Evolutionary conservation across 2,113 vertebrate species (phyloP), one percentile per base, ranked within the genome.

Genomic region (Elephantulus edwardii): DNA sequence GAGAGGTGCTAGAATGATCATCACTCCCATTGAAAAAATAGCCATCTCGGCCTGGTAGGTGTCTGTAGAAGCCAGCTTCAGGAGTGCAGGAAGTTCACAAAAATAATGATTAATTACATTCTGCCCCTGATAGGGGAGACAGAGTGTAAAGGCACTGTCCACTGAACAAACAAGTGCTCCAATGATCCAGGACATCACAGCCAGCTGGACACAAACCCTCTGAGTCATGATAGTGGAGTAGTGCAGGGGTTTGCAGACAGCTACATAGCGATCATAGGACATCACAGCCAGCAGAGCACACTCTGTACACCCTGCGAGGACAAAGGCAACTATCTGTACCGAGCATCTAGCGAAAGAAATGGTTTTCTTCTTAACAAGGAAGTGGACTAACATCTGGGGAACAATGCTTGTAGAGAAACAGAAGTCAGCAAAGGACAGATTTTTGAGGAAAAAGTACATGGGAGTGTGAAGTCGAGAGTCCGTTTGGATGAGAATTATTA

Each of bases 361-460:
- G 16, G 24, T 76, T 93, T 91, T 95, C 79, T 30, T 93, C 35
- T 92, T 92, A 2, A 80, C 66, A 50, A 97, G 89, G 58, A 97
- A 92, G 44, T 95, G 83, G 17, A 72, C 60, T 40, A 97, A 44
- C 92, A 96, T 93, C 70, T 95, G 93, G 33, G 95, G 96, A 24
- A 95, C 74, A 13, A 93, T 95, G 46, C 90, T 93, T 5, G 91
- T 94, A 38, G 95, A 95, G 48, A 96, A 97, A 81, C 94, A 97
- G 30, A 96, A 84, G 30, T 96, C 93, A n/a, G 92, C 92, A 79
- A 96, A 96, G 33, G 94, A 95, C 58, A 96, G 77, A 64, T 95
- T 91, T 87, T 83, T 92, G 28, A 97, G 89, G 38, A 96, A 96
- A 90, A 95, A 96, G n/a, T 96, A 96, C 94, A 96, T 96, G 54